Evolutionary conservation across 2,888 invertebrate genomes (phyloP).

Genomic region (Petrolisthes cinctipes): DNA sequence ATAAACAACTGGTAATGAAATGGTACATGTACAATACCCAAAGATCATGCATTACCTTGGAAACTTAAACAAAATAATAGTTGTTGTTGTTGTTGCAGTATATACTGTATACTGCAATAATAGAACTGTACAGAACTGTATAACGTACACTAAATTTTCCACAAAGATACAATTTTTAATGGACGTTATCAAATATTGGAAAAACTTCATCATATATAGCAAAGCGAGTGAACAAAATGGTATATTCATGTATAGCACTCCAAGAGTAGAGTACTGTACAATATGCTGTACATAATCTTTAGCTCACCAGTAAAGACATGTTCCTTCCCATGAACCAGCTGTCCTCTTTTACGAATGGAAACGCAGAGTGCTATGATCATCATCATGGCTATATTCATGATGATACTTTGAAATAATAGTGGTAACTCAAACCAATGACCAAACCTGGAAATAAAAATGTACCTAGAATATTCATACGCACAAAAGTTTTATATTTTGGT

Average conservation of each 20-base stretch:
- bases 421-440: slow-evolving; percentile 97
- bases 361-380: slow-evolving; percentile 94
- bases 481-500: too few relatives aligned
- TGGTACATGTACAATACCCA: slow-evolving; percentile 73
- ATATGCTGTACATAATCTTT: background rate
- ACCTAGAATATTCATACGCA: too few relatives aligned
- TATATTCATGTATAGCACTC: background rate
- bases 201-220: background rate
- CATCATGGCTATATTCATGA: slow-evolving; percentile 98
- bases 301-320: slow-evolving; percentile 85
- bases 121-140: background rate
- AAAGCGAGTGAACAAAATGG: background rate
- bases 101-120: background rate
- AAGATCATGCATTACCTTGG: too few relatives aligned
- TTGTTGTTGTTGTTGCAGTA: too few relatives aligned
- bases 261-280: background rate
- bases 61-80: slow-evolving; percentile 23
- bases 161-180: slow-evolving; percentile 30
- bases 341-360: slow-evolving; percentile 83
- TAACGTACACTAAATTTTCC: slow-evolving; percentile 12
- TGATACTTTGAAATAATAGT: slow-evolving; percentile 92
- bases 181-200: background rate
- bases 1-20: slow-evolving; percentile 83
- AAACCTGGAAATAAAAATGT: slow-evolving; percentile 81
- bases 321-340: slow-evolving; percentile 80